phyloP scores from a whole-genome alignment of 2,888 invertebrate species.

The Pristionchus japonicus region DNA sequence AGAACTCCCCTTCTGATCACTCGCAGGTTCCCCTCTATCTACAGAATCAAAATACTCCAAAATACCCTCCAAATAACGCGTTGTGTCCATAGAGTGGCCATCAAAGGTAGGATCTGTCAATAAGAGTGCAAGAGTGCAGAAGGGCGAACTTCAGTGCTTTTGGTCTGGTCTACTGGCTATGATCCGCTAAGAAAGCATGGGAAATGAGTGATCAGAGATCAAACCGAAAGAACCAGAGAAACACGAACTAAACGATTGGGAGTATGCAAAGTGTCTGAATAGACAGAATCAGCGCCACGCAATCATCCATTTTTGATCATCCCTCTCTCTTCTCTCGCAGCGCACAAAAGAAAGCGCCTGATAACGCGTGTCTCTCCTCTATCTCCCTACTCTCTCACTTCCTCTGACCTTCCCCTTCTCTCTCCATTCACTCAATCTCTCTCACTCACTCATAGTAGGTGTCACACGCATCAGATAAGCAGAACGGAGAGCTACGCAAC shows the following conservation, averaged over 20 bases:
- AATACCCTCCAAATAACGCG: neutral
- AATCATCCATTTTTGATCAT: conserved; percentile 21
- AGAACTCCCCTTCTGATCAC: neutral
- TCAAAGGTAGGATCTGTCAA: neutral
- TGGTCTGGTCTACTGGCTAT: neutral
- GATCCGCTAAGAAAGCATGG: neutral
- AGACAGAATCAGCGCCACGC: neutral
- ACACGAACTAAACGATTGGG: neutral
- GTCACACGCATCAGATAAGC: conserved; percentile 13
- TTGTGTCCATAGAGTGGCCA: neutral
- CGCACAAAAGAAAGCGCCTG: conserved; percentile 24
- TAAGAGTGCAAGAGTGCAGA: neutral
- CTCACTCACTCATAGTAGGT: conserved; percentile 12
- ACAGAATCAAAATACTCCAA: neutral
- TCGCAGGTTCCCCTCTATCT: neutral
- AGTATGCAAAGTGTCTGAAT: neutral
- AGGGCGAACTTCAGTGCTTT: neutral
- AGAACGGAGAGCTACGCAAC: conserved; percentile 12
- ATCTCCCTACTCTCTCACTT: neutral
- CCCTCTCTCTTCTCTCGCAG: neutral
- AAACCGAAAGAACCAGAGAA: no score
- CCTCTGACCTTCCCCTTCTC: neutral
- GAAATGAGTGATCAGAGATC: neutral
- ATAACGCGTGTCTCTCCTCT: neutral
- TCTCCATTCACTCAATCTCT: neutral